Conservation (phyloP, 2,888 invertebrate genomes). For the Emmelina monodactyla region DNA sequence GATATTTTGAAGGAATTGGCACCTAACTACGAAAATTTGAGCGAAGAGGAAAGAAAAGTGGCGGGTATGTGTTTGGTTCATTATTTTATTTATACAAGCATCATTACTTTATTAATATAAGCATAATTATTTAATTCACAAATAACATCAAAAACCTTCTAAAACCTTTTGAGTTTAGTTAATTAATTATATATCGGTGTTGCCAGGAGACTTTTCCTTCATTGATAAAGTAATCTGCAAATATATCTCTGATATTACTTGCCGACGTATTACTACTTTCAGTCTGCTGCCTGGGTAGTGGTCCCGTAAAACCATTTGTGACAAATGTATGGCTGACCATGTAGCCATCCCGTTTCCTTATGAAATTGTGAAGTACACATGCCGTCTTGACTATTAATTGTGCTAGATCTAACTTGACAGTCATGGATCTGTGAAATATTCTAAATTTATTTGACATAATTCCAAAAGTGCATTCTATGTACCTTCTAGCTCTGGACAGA, state of each 20-base stretch:
- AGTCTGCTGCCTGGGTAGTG: constrained; percentile 4
- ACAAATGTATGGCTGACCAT: constrained; percentile 8
- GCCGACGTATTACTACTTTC: constrained; percentile 5
- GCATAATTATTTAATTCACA: no score
- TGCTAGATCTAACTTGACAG: constrained; percentile 4
- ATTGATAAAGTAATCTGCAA: constrained; percentile 7
- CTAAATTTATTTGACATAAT: constrained; percentile 9
- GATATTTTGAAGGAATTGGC: not conserved
- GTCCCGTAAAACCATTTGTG: not conserved
- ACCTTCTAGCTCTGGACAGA: constrained; percentile 9
- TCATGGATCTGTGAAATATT: constrained; percentile 6
- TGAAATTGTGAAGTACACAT: constrained; percentile 10
- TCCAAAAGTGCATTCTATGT: constrained; percentile 12
- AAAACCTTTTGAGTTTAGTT: no score
- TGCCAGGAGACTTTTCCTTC: constrained; percentile 7
- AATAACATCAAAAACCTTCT: no score
- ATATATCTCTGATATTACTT: constrained; percentile 5
- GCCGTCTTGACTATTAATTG: constrained; percentile 6
- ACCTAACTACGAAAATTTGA: no score
- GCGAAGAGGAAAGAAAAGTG: no score
- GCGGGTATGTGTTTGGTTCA: no score
- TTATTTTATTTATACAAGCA: no score
- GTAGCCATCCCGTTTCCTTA: constrained; percentile 9
- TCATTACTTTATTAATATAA: no score
- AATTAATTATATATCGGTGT: not conserved